These are phyloP conservation scores for Erythrocercus mccallii DNA, from an alignment of 2,113 vertebrate genomes.

Conservation along the genomic window DNA sequence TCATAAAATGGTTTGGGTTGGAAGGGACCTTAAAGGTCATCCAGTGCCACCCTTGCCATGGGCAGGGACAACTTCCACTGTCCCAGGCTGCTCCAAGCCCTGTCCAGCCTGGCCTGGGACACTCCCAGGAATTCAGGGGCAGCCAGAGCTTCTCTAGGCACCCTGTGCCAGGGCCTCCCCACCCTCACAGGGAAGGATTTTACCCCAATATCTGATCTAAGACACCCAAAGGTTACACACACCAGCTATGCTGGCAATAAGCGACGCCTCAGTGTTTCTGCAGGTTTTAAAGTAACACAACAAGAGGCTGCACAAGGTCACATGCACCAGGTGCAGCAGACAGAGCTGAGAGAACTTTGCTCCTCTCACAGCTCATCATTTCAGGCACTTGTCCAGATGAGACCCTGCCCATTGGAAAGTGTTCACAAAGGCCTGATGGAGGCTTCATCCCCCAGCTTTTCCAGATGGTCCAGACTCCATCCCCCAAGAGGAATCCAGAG, in stretches of 20 bases:
- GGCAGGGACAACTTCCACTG: background rate
- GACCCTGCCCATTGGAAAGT: background rate
- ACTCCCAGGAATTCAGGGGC: background rate
- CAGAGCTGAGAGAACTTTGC: background rate
- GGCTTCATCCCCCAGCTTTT: background rate
- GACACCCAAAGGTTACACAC: background rate
- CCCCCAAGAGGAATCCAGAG: background rate
- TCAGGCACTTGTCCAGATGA: background rate
- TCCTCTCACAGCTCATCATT: background rate
- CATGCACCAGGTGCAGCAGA: background rate
- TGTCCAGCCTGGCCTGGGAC: rapidly evolving
- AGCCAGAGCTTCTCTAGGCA: background rate
- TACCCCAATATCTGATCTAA: background rate
- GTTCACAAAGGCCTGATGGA: background rate
- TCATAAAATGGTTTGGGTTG: background rate
- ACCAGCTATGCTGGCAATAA: background rate
- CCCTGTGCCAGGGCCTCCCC: rapidly evolving
- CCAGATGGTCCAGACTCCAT: background rate
- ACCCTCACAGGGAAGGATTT: background rate
- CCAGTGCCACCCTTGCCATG: background rate
- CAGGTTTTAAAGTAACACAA: background rate
- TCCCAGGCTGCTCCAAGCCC: background rate
- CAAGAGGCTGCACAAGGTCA: background rate
- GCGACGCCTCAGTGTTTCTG: background rate
- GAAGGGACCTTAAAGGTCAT: background rate